Evolutionary conservation across 2,113 vertebrate species (phyloP).

Genomic region (Natator depressus): DNA sequence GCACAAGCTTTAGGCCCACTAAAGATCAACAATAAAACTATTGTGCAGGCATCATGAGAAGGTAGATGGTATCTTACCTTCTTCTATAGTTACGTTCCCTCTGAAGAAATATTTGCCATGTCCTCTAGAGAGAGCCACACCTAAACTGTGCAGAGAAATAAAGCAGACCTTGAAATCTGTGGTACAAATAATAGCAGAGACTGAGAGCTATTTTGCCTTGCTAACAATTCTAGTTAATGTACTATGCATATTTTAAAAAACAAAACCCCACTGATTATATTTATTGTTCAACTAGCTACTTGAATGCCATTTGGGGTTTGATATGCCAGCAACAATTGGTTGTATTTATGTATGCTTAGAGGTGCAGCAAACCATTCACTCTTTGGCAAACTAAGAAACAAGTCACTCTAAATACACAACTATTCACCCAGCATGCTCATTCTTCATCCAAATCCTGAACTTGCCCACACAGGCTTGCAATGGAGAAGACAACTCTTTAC

Average conservation of each 20-base stretch:
- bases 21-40: conserved; percentile 1
- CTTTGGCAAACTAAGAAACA: conserved; percentile 23
- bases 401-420: background rate
- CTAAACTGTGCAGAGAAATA: conserved; percentile 89
- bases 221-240: conserved; percentile 54
- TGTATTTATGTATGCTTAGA: conserved; percentile 33
- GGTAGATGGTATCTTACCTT: conserved; percentile 84
- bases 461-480: background rate
- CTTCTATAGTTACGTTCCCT: conserved; percentile 95
- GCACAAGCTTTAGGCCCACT: background rate
- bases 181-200: conserved; percentile 49
- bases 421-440: conserved; percentile 10
- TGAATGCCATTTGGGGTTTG: conserved; percentile 49
- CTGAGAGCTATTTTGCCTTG: conserved; percentile 62
- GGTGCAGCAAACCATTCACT: conserved; percentile 43
- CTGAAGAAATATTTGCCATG: conserved; percentile 97
- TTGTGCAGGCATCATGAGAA: background rate
- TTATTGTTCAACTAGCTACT: conserved; percentile 64
- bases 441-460: conserved; percentile 37
- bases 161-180: conserved; percentile 75
- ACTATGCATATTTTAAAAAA: conserved; percentile 58
- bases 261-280: conserved; percentile 57
- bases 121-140: conserved; percentile 95
- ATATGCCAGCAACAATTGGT: conserved; percentile 32
- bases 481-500: background rate